Conservation (phyloP, 2,888 invertebrate species). For the Carabus problematicus region DNA sequence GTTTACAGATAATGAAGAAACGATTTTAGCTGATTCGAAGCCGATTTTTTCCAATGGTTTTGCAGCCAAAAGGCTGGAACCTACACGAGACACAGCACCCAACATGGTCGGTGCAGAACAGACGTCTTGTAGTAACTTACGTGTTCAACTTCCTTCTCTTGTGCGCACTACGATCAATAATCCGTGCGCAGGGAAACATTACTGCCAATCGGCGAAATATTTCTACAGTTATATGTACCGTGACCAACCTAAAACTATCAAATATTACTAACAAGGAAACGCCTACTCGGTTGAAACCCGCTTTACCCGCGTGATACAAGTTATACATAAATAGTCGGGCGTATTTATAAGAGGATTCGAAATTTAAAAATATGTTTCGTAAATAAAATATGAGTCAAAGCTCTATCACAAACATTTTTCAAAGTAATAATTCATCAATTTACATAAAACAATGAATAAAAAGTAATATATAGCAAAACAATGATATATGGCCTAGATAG, state of each 20-base stretch:
- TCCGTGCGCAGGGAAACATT: conserved; percentile 21
- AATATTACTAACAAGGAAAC: background rate
- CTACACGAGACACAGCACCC: conserved; percentile 68
- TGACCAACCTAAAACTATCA: background rate
- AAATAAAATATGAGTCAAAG: too few species aligned
- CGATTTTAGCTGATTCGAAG: conserved; percentile 66
- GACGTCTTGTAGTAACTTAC: conserved; percentile 33
- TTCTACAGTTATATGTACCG: background rate
- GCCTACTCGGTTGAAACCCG: background rate
- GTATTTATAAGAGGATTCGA: too few species aligned
- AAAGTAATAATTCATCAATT: conserved; percentile 25
- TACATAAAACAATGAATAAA: conserved; percentile 29
- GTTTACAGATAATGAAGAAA: conserved; percentile 57
- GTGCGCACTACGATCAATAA: conserved; percentile 33
- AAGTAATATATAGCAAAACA: conserved; percentile 8
- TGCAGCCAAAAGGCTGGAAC: conserved; percentile 67
- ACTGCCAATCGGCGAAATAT: conserved; percentile 4
- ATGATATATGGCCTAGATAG: conserved; percentile 15
- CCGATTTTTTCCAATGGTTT: conserved; percentile 68
- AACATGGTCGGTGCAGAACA: conserved; percentile 62
- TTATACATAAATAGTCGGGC: too few species aligned
- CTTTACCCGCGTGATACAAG: background rate
- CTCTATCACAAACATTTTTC: too few species aligned
- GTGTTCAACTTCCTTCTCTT: conserved; percentile 28
- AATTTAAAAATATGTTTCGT: too few species aligned